Percentiles rank a stretch among this genome's conserved stretches.
Evolutionary conservation across 2,797 vertebrate genomes (phyloP).

Genomic region (Eulemur albifrons): DNA sequence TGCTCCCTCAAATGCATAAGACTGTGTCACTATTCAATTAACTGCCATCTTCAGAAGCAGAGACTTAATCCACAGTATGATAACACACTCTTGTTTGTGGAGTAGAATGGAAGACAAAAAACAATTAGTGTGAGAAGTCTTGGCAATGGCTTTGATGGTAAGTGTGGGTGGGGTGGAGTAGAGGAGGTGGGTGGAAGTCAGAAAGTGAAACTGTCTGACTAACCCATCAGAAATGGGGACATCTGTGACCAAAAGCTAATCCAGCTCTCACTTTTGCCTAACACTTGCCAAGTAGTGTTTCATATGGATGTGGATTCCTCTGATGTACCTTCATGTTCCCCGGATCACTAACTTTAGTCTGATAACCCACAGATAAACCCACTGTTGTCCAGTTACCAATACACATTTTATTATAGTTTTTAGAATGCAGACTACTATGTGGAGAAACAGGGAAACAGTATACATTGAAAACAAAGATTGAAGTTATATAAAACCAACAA

Average conservation of each 20-base stretch:
- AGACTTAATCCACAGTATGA: background rate
- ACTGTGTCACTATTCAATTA: background rate
- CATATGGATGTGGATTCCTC: background rate
- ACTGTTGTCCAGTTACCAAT: background rate
- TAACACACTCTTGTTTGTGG: background rate
- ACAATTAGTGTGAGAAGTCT: background rate
- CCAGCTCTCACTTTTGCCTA: background rate
- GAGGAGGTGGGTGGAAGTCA: background rate
- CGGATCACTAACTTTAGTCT: background rate
- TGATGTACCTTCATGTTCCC: background rate
- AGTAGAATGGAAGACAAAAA: background rate
- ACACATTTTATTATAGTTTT: constrained; percentile 56
- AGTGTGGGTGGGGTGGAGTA: background rate
- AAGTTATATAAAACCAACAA: constrained; percentile 21
- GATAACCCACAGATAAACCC: constrained; percentile 22
- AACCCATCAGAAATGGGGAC: background rate
- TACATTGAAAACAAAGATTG: constrained; percentile 1
- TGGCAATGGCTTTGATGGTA: background rate
- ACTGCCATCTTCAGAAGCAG: background rate
- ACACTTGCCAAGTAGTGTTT: background rate
- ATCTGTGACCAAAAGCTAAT: background rate
- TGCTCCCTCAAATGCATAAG: background rate
- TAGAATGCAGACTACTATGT: background rate
- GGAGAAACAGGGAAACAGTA: background rate
- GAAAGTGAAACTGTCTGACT: background rate